Conservation (phyloP, 2,888 invertebrate species). For the Lampropteryx suffumata region DNA sequence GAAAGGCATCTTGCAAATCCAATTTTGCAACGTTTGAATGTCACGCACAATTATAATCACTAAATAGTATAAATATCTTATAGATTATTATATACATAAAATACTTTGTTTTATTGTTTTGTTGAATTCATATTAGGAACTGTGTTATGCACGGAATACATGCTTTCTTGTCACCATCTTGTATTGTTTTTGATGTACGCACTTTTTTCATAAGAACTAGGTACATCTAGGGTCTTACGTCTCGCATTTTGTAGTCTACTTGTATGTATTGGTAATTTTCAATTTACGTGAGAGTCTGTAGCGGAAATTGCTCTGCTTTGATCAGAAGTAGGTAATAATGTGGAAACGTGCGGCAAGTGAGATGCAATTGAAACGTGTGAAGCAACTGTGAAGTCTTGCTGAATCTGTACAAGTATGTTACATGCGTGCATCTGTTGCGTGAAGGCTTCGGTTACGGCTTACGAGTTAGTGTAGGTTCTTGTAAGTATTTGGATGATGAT, state of each 20-base stretch:
- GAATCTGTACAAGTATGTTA: slow-evolving; percentile 18
- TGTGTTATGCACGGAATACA: too few species aligned
- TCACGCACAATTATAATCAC: neutral
- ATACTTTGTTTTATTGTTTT: too few species aligned
- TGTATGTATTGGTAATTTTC: neutral
- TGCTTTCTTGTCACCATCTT: too few species aligned
- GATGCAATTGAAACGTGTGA: slow-evolving; percentile 48
- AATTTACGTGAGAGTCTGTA: neutral
- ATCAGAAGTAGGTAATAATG: slow-evolving; percentile 3
- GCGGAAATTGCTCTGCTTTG: slow-evolving; percentile 2
- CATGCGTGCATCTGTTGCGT: slow-evolving; percentile 33
- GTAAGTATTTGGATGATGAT: too few species aligned
- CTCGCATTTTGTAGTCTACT: too few species aligned
- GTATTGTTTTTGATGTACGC: too few species aligned
- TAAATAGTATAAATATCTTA: too few species aligned
- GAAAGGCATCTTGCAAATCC: neutral
- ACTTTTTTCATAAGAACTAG: too few species aligned
- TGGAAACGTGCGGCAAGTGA: slow-evolving; percentile 42
- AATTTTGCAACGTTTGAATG: slow-evolving; percentile 12
- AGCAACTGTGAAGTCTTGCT: slow-evolving; percentile 21
- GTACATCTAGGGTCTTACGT: too few species aligned
- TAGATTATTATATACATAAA: too few species aligned
- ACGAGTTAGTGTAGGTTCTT: too few species aligned
- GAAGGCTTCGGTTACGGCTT: slow-evolving; percentile 11
- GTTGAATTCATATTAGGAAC: too few species aligned